Evolutionary conservation across 1,140 invertebrate genomes (phyloP).

Genomic region (Pseudomyrmex flavicornis): DNA sequence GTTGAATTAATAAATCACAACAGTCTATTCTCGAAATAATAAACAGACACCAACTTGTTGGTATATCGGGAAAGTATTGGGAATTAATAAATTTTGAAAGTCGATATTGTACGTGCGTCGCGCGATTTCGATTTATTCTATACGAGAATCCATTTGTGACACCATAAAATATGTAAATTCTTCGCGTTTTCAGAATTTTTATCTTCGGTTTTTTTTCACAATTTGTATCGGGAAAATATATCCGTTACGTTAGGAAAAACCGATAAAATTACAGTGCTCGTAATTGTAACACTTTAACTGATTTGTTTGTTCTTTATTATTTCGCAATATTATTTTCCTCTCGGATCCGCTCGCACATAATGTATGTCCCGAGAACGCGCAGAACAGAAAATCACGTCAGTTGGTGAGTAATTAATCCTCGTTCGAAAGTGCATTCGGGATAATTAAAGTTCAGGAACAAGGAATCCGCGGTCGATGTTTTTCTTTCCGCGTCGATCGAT

Average conservation of each 20-base stretch:
- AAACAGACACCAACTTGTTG: not conserved
- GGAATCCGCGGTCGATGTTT: slow-evolving; percentile 12
- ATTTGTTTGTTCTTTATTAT: slow-evolving; percentile 17
- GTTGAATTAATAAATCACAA: slow-evolving; percentile 13
- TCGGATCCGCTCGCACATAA: not conserved
- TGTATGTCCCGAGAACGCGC: not conserved
- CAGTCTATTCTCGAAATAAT: slow-evolving; percentile 13
- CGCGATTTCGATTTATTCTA: slow-evolving; percentile 1
- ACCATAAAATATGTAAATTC: slow-evolving; percentile 19
- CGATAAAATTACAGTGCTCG: not conserved
- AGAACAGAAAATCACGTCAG: slow-evolving; percentile 26
- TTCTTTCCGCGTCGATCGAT: slow-evolving; percentile 27
- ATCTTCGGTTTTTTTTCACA: slow-evolving; percentile 19
- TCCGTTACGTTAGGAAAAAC: not conserved
- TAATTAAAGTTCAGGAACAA: slow-evolving; percentile 44
- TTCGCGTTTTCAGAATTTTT: slow-evolving; percentile 20
- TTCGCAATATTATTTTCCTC: slow-evolving; percentile 14
- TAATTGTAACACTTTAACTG: not conserved
- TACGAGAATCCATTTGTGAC: not conserved
- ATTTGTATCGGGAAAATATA: not conserved
- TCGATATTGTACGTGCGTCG: not conserved
- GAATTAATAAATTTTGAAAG: not conserved
- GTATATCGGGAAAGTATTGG: not conserved
- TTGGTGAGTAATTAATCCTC: slow-evolving; percentile 48
- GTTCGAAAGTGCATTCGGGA: slow-evolving; percentile 13